Base-by-base conservation (phyloP, 2,113 vertebrate species). In the Paramormyrops kingsleyae region DNA sequence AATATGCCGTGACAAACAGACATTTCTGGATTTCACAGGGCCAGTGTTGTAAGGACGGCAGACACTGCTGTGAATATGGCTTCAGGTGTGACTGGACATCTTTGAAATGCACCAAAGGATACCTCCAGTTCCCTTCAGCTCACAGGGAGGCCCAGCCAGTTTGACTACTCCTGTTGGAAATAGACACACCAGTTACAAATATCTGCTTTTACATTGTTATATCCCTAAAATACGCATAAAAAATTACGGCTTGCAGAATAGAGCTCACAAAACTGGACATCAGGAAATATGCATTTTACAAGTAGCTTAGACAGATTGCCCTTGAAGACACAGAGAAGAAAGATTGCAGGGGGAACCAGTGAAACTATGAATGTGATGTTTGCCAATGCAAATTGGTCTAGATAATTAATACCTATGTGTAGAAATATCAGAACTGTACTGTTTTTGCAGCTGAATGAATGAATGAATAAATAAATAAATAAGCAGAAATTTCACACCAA, bases 51-150 rank as follows among this genome's bases (percentile, higher is more conserved):
- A 1, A 27, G 2, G 96, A 96, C 91, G 95, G 94, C 1, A 2
- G 1, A 19, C 95, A 96, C 90, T 95, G 95, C 93, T 95, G 95
- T 91, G 10, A 93, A 59, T 92, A 92, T 89, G 93, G 95, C 24
- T 94, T 91, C 46, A 92, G 1, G 1, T 96, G 95, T 6, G 90
- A 93, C 31, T 0, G 88, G 1, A 50, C 62, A 49, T 93, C 91
- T 9, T 2, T 56, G 12, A 35, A 21, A 4, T 97, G 95, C 92
- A 92, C 0, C 21, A 83, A 1, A 17, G 13, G 74, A 42, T 92
- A 90, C 84, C 50, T 77, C 80, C 52, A 47, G 47, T 53, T 93
- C 44, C 90, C 94, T 9, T 91, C 92, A 9, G 59, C 70, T 90
- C 9, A 4, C 10, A 91, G 89, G n/a, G 83, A 87, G 53, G 24